phyloP scores from a whole-genome alignment of 2,888 invertebrate species.

The Drosophila demipolita region DNA sequence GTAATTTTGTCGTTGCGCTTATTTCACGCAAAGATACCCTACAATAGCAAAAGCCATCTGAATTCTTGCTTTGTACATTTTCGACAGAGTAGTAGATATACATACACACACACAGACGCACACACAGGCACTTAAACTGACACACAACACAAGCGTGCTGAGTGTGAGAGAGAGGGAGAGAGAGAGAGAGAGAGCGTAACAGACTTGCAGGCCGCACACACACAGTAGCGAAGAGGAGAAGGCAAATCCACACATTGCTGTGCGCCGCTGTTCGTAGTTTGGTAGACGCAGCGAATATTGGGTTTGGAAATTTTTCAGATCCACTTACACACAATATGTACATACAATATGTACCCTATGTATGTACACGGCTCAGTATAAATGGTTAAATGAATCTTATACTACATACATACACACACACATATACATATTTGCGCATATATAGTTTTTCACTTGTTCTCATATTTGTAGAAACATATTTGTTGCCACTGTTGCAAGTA shows the following conservation, averaged over 20 bases:
- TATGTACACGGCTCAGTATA: conserved; percentile 2
- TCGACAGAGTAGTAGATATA: conserved; percentile 34
- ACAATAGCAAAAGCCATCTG: conserved; percentile 40
- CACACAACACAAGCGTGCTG: conserved; percentile 2
- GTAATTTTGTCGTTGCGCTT: conserved; percentile 25
- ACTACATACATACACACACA: background rate
- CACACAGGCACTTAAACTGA: background rate
- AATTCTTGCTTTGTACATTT: conserved; percentile 15
- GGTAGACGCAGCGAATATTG: conserved; percentile 25
- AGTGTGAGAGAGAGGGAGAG: background rate
- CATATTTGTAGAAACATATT: background rate
- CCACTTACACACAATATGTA: conserved; percentile 17
- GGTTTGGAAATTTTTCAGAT: conserved; percentile 30
- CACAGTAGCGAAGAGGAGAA: conserved; percentile 36
- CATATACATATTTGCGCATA: background rate
- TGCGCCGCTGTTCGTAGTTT: conserved; percentile 6
- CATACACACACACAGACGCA: conserved; percentile 1
- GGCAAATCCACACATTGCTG: conserved; percentile 24
- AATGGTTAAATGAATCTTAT: conserved; percentile 1
- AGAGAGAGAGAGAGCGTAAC: conserved; percentile 38
- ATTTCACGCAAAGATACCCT: conserved; percentile 50
- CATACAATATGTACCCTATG: background rate
- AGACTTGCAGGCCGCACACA: conserved; percentile 30
- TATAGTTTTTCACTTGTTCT: conserved; percentile 1
- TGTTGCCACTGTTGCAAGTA: background rate